Base-by-base conservation (phyloP, 1,140 invertebrate genomes). In the Psilanteris sp. region DNA sequence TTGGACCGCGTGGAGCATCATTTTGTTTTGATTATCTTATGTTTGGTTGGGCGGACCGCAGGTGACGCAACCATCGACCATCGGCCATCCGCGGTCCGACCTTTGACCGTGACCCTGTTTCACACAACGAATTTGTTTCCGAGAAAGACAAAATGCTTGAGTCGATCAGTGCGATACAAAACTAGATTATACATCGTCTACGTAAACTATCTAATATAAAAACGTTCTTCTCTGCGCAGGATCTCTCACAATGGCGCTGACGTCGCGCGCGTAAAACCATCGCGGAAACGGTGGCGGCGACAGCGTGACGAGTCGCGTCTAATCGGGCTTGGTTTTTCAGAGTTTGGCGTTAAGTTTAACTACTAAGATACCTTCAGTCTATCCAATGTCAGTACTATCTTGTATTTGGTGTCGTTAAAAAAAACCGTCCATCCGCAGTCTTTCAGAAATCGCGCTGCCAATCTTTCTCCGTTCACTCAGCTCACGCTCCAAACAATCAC, bases 321-420 rank as follows among this genome's bases (percentile, higher is more conserved):
- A 64, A 82, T 79, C 77, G 77, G 80, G 79, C 72, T 79, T 78
- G 74, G 70, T 77, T 72, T 55, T 79, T 82, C 81, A 81, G 79
- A 80, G 39, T 59, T 80, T 80, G 81, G 81, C 81, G 80, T 88
- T 88, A 87, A 88, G 86, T 88, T 88, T n/a, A n/a, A 87, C 79
- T 87, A 87, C 86, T 87, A 88, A 84, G 81, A 85, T 88, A 87
- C 87, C 86, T 85, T 88, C 87, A 88, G 86, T 88, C 87, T 88
- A 88, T 88, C 87, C 86, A 88, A 87, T 88, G 85, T 88, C 87
- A 88, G 87, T 88, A 88, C 87, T 89, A 88, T 89, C 86, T 89
- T 89, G 87, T 88, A 89, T 89, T 87, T 89, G 87, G 86, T 89
- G 86, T 88, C 87, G 86, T 88, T 87, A 85, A 83, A 88, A 88